These are phyloP conservation scores for Galerucella calmariensis DNA, from an alignment of 2,888 invertebrate species.

Conservation along the genomic window DNA sequence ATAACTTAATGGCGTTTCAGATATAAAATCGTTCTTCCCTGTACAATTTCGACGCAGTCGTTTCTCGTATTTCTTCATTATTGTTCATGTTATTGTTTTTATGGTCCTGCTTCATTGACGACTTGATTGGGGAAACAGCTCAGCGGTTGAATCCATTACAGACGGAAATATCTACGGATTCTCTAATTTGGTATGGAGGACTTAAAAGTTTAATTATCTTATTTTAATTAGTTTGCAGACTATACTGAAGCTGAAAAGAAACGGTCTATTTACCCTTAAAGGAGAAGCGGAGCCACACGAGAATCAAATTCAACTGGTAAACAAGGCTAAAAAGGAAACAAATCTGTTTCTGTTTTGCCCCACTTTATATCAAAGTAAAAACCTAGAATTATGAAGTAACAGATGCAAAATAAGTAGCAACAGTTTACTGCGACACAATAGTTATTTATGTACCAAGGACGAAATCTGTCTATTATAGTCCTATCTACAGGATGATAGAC, in stretches of 20 bases:
- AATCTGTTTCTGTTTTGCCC: too few species aligned
- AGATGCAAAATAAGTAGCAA: too few species aligned
- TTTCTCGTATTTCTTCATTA: background rate
- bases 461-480: too few species aligned
- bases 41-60: background rate
- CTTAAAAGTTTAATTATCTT: constrained; percentile 4
- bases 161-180: background rate
- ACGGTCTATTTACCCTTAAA: background rate
- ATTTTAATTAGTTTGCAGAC: background rate
- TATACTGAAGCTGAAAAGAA: background rate
- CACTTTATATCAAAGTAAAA: too few species aligned
- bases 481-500: too few species aligned
- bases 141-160: background rate
- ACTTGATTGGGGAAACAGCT: background rate
- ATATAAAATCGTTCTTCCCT: background rate
- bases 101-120: background rate
- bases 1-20: background rate
- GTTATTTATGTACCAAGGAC: too few species aligned
- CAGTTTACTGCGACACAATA: too few species aligned
- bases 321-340: too few species aligned
- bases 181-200: constrained; percentile 1
- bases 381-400: too few species aligned
- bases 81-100: constrained; percentile 6
- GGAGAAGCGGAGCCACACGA: background rate
- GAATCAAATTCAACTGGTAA: too few species aligned